A percentile compares a stretch with the other conserved stretches of the same genome.
Evolutionary conservation across 2,888 invertebrate genomes (phyloP).

Genomic region (Orthosia gracilis): DNA sequence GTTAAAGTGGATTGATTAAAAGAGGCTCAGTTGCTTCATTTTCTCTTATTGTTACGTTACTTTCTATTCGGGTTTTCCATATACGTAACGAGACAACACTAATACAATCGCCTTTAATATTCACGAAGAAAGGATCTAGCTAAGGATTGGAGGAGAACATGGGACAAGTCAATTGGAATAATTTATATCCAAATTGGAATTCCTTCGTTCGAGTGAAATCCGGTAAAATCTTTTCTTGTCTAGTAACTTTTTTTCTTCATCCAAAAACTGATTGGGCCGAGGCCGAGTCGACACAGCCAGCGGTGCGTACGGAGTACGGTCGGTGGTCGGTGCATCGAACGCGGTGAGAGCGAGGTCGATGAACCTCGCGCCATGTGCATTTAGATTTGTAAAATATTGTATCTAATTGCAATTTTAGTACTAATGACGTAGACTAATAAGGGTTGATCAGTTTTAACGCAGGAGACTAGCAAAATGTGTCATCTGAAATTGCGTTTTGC

Average conservation of each 20-base stretch:
- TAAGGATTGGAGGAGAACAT: conserved; percentile 53
- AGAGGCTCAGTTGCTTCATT: conserved; percentile 5
- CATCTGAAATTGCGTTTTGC: conserved; percentile 8
- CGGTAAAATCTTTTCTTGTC: conserved; percentile 65
- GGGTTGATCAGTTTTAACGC: conserved; percentile 22
- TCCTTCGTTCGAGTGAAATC: conserved; percentile 65
- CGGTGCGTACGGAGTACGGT: conserved; percentile 69
- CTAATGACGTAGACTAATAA: conserved; percentile 37
- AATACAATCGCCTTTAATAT: conserved; percentile 54
- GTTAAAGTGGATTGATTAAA: conserved; percentile 16
- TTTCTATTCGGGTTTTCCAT: conserved; percentile 26
- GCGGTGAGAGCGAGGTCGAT: conserved; percentile 89
- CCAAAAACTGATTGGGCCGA: conserved; percentile 67
- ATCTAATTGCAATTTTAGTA: conserved; percentile 71
- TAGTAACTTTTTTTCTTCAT: conserved; percentile 71
- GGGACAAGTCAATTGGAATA: conserved; percentile 60
- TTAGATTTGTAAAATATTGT: conserved; percentile 79
- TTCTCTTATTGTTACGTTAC: conserved; percentile 20
- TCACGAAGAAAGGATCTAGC: conserved; percentile 48
- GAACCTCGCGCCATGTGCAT: conserved; percentile 88
- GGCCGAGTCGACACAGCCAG: conserved; percentile 66
- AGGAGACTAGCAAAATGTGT: not conserved
- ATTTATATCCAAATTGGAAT: conserved; percentile 65
- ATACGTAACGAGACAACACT: conserved; percentile 37
- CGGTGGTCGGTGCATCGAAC: conserved; percentile 90